Conservation (phyloP, 1,140 invertebrate genomes). For the Diprion similis region DNA sequence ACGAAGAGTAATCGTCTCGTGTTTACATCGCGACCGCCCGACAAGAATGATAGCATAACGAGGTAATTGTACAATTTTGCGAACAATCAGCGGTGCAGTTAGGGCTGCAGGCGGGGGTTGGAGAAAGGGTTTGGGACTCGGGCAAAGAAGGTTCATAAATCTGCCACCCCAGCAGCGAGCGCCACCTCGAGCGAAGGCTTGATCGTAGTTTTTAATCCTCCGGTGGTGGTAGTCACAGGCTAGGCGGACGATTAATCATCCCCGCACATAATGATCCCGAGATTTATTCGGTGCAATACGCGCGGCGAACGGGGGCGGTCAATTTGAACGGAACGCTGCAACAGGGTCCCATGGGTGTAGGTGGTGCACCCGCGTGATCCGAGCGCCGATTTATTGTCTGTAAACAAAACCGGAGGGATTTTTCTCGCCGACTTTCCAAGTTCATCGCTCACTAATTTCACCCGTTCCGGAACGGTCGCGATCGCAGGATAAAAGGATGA, state of each 20-base stretch:
- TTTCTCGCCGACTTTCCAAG: neutral
- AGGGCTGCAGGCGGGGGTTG: neutral
- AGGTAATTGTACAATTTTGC: slow-evolving; percentile 5
- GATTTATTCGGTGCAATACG: neutral
- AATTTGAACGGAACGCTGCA: neutral
- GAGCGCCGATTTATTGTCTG: no score
- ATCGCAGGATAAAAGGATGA: neutral
- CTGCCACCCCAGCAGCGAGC: no score
- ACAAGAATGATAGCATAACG: neutral
- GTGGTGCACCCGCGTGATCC: no score
- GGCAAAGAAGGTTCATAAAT: no score
- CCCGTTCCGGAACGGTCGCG: neutral
- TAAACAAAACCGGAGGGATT: neutral
- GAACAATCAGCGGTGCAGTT: neutral
- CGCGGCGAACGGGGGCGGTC: neutral
- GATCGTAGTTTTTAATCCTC: neutral
- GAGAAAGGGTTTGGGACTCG: no score
- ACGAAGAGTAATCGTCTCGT: neutral
- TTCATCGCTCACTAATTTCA: no score
- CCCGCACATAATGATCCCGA: neutral
- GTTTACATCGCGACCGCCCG: neutral
- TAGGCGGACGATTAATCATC: neutral
- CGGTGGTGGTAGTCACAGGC: neutral
- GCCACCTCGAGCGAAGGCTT: neutral
- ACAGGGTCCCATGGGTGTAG: no score